Base-by-base conservation (phyloP, 2,888 invertebrate genomes). In the Chironomus tentans region DNA sequence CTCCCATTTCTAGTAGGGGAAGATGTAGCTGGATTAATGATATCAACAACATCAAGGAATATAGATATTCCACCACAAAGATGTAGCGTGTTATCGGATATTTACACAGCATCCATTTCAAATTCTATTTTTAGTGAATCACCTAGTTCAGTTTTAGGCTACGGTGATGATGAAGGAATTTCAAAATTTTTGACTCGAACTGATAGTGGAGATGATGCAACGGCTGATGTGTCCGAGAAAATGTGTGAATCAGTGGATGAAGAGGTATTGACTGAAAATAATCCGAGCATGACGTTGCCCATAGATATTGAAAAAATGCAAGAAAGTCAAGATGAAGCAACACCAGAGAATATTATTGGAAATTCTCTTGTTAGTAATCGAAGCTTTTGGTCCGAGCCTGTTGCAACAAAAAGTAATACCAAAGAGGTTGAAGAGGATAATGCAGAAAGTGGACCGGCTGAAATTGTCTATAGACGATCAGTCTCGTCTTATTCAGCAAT, bases 1-100 rank as follows among this genome's bases (percentile, higher is more conserved):
- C 91, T 90, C 79, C 92, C 93, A 15, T 86, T 90, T n/a, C 88
- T 89, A 79, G 88, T 90, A 76, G 92, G 92, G 10, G 86, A 93
- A 47, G 95, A 95, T 85, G 89, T 94, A 6, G 94, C 91, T 0
- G 90, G 89, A 80, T 87, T 87, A 38, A 83, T 87, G 12, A 83
- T 88, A 83, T 82, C 81, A 81, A 78, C 83, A 86, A 84, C 80
- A 78, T 80, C 15, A 74, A 78, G 0, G 6, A 48, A 76, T 28
- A 68, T 68, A 12, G 47, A 69, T 13, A 76, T 76, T 38, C 76
- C 76, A n/a, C 38, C 15, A 10, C 15, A 68, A 6, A 47, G 18
- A 68, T 13, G 7, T 13, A 38, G 13, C 3, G n/a, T 76, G 4
- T 38, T 38, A 5, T 72, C 72, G 10, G 76, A 76, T 47, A 76